phyloP scores from a whole-genome alignment of 1,140 invertebrate genomes.

The Halotydeus destructor region DNA sequence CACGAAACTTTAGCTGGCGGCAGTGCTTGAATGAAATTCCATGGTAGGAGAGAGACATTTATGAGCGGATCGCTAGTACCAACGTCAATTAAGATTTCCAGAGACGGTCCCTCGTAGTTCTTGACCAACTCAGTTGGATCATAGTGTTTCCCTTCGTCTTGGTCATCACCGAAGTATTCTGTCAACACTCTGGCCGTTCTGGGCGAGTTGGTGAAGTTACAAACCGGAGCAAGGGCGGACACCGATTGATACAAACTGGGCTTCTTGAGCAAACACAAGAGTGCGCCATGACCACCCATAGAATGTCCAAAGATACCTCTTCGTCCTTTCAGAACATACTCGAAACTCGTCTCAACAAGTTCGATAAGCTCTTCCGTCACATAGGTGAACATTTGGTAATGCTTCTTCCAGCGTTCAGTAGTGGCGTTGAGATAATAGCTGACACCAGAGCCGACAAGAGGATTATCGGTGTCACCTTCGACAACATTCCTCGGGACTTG shows the following conservation, averaged over 20 bases:
- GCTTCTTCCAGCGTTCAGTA: background rate
- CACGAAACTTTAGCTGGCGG: too few species aligned
- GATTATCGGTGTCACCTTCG: background rate
- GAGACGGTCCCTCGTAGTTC: too few species aligned
- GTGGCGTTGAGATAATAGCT: slow-evolving; percentile 2
- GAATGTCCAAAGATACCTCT: background rate
- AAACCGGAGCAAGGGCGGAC: background rate
- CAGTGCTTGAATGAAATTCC: too few species aligned
- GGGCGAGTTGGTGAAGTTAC: too few species aligned
- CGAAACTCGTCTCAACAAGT: background rate
- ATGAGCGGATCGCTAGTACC: too few species aligned
- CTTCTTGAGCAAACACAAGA: background rate
- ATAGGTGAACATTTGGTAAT: slow-evolving; percentile 1
- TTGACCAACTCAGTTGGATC: too few species aligned
- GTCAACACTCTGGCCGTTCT: too few species aligned
- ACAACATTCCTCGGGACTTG: background rate
- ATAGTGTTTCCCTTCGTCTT: too few species aligned
- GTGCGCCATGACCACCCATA: background rate
- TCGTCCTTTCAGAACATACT: background rate
- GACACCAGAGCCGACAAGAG: background rate
- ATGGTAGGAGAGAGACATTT: too few species aligned
- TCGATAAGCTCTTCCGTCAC: background rate
- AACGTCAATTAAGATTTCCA: too few species aligned
- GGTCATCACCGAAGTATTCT: too few species aligned
- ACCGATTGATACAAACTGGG: background rate